Evolutionary conservation across 2,888 invertebrate genomes (phyloP), one percentile per base, ranked within the genome.

Genomic region (Drosophila pseudotalamancana): DNA sequence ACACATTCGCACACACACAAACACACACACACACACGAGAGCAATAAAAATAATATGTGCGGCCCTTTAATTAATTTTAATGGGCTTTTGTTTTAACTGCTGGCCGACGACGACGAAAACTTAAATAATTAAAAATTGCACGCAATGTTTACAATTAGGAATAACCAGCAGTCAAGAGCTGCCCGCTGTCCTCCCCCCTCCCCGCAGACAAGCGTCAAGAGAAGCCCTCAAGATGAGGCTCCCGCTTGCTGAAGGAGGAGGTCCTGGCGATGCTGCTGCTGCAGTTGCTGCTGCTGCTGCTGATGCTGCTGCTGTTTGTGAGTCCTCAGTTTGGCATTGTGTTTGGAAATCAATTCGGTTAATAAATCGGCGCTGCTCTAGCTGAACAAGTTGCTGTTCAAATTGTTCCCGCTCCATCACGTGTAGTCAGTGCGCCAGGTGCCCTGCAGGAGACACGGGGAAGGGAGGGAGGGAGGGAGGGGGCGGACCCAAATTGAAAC

Each of bases 341-440:
- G 70, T 75, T 82, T 75, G 56, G 46, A 64, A 66, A 66, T 83
- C 66, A 69, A 76, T 43, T 63, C 54, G 42, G 63, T 43, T 42
- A 60, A 53, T 37, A 39, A 67, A 57, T 43, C 42, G 65, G 48
- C 56, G 51, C 45, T 62, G 40, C 49, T 72, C 82, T 91, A 91
- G 87, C 90, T 91, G 89, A 91, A 91, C 88, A 91, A 89, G 86
- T 91, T 91, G 84, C 90, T 90, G 90, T 91, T 91, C 88, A 91
- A 85, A 82, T 90, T 91, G 85, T 91, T 91, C 78, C 91, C 90
- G 85, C 90, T 91, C 92, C 95, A 96, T 97, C 97, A 97, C 96
- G 97, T 96, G 92, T 97, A 97, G 92, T 97, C 97, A 90, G 96
- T 95, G 93, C 97, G 94, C 97, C 97, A 97, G 90, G 97, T 95